Percentiles rank a stretch among this genome's conserved stretches.
These are phyloP conservation scores for Collichthys lucidus DNA, from an alignment of 2,113 vertebrate genomes.

Conservation along the genomic window DNA sequence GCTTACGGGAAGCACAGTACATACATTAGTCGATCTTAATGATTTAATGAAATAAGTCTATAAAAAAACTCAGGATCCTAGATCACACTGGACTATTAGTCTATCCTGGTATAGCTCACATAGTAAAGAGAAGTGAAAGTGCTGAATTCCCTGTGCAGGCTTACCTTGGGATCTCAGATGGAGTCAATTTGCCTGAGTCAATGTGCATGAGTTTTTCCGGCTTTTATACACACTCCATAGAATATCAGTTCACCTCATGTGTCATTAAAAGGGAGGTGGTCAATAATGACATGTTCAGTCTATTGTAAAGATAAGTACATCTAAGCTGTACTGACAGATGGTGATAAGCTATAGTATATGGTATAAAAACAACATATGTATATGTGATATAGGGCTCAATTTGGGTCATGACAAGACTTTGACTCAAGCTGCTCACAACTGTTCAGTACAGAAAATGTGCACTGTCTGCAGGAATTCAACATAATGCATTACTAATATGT, in stretches of 20 bases:
- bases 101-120: not conserved
- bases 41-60: too few species aligned
- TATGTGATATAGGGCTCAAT: not conserved
- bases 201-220: not conserved
- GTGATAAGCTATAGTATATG: constrained; percentile 25
- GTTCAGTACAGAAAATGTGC: not conserved
- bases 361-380: not conserved
- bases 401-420: not conserved
- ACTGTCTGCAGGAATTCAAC: not conserved
- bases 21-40: not conserved
- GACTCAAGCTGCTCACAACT: not conserved
- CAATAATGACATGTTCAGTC: not conserved
- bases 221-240: constrained; percentile 23
- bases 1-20: not conserved
- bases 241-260: not conserved
- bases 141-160: not conserved
- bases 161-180: constrained; percentile 24
- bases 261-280: not conserved
- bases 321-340: constrained; percentile 21
- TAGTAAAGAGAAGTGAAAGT: not conserved
- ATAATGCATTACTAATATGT: not conserved
- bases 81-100: not conserved
- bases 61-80: too few species aligned
- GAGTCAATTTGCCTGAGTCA: too few species aligned
- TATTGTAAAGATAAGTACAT: constrained; percentile 56